Conservation (phyloP, 1,140 invertebrate species). For the Platorchestia sp. region DNA sequence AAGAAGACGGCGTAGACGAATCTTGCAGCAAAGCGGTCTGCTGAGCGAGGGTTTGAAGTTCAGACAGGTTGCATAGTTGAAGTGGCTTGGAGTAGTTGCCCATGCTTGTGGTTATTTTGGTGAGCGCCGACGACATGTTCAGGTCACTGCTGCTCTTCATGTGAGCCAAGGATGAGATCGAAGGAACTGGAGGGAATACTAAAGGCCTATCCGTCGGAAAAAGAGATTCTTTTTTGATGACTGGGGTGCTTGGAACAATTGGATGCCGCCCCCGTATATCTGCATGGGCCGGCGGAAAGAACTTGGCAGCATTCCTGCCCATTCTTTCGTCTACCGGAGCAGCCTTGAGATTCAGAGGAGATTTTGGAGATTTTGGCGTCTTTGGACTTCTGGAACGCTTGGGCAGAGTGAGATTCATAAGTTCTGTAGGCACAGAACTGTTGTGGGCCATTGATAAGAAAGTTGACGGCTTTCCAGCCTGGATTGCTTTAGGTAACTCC, state of each 20-base stretch:
- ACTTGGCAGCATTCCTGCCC: not conserved
- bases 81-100: not conserved
- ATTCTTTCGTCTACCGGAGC: not conserved
- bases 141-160: constrained; percentile 39
- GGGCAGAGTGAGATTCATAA: constrained; percentile 40
- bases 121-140: not conserved
- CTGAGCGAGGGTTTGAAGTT: not conserved
- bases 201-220: constrained; percentile 16
- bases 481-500: not conserved
- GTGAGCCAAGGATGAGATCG: constrained; percentile 17
- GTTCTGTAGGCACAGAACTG: not conserved
- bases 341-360: constrained; percentile 45
- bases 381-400: constrained; percentile 25
- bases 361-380: constrained; percentile 45
- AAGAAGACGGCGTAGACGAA: not conserved
- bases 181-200: not conserved
- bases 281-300: not conserved
- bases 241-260: not conserved
- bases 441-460: not conserved
- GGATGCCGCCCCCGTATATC: not conserved
- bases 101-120: not conserved
- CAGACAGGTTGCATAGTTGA: not conserved
- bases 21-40: not conserved
- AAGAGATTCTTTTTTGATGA: constrained; percentile 27
- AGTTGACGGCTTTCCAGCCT: not conserved